Conservation (phyloP, 2,888 invertebrate species). For the Muschampia plurimacula region DNA sequence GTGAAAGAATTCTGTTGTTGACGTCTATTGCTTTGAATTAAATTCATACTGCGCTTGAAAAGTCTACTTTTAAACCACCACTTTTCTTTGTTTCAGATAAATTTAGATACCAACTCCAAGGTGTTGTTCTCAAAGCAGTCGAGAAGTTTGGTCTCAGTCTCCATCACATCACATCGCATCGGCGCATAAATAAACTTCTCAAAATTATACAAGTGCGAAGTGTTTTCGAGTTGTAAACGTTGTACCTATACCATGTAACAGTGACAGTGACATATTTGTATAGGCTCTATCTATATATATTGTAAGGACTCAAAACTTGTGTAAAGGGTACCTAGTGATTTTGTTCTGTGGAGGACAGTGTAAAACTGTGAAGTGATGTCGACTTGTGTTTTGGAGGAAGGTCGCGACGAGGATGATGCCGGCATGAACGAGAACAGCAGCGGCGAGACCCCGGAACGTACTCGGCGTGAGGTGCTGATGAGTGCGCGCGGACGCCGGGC, state of each 20-base stretch:
- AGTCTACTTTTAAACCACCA: too few relatives aligned
- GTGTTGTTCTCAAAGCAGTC: not conserved
- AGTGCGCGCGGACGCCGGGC: constrained; percentile 87
- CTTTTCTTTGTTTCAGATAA: constrained; percentile 33
- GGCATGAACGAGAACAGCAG: constrained; percentile 50
- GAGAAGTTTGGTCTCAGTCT: constrained; percentile 2
- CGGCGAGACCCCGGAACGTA: constrained; percentile 72
- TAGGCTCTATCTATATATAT: not conserved
- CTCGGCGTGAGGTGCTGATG: constrained; percentile 82
- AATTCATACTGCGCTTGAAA: too few relatives aligned
- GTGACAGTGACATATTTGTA: not conserved
- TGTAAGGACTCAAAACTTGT: not conserved
- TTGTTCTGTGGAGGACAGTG: not conserved
- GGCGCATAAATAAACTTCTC: not conserved
- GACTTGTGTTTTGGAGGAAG: constrained; percentile 77
- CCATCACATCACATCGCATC: not conserved
- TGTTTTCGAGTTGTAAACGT: not conserved
- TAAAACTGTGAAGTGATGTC: constrained; percentile 59
- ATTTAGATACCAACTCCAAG: constrained; percentile 9
- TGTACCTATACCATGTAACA: not conserved
- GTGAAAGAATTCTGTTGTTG: too few relatives aligned
- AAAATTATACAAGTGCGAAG: not conserved
- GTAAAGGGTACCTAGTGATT: not conserved
- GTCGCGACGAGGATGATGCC: constrained; percentile 61
- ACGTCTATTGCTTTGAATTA: too few relatives aligned